phyloP scores from a whole-genome alignment of 1,140 invertebrate species.

The Dendroctonus ponderosae region DNA sequence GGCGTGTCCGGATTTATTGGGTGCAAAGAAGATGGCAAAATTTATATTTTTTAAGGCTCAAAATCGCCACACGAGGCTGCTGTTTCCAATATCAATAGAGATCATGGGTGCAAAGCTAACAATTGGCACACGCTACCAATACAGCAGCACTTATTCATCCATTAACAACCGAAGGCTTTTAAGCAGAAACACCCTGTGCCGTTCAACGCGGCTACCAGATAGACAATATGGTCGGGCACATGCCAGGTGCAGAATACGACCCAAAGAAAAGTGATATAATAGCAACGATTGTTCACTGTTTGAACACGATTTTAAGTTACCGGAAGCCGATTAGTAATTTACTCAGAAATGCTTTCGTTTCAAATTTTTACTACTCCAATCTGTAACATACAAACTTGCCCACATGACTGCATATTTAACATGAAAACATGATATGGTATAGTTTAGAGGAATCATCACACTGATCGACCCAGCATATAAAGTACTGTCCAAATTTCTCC shows the following conservation, averaged over 20 bases:
- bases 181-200: conserved; percentile 10
- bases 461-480: no score
- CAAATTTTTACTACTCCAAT: no score
- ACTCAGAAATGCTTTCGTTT: no score
- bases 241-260: conserved; percentile 19
- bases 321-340: background rate
- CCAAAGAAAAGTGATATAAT: conserved; percentile 14
- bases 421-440: no score
- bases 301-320: conserved; percentile 9
- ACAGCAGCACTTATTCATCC: conserved; percentile 9
- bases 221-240: conserved; percentile 20
- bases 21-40: no score
- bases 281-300: conserved; percentile 12
- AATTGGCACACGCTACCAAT: conserved; percentile 13
- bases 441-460: no score
- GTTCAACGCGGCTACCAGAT: conserved; percentile 5
- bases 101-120: conserved; percentile 2
- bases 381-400: no score
- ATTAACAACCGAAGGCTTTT: conserved; percentile 17
- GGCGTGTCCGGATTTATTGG: no score
- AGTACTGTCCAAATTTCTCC: no score
- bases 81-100: conserved; percentile 9
- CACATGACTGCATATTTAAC: no score
- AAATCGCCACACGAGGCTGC: background rate
- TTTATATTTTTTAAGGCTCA: no score